A percentile compares a stretch with the other conserved stretches of the same genome.
Evolutionary conservation across 2,797 vertebrate genomes (phyloP).

Genomic region (Chanos chanos): DNA sequence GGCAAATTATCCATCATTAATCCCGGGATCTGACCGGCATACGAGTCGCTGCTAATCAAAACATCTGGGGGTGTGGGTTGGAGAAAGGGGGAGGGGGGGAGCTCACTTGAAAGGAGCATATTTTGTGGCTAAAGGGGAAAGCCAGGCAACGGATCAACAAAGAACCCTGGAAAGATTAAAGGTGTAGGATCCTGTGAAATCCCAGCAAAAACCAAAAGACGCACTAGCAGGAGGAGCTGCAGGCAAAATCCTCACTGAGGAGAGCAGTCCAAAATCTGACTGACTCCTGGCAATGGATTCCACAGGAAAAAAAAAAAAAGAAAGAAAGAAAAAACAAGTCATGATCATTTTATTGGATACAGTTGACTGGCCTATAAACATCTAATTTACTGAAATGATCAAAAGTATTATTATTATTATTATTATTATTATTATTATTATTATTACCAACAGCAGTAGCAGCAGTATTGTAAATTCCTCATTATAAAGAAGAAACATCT

Average conservation of each 20-base stretch:
- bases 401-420: too few relatives aligned
- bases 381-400: too few relatives aligned
- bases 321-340: too few relatives aligned
- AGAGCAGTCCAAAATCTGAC: background rate
- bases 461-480: too few relatives aligned
- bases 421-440: too few relatives aligned
- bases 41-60: slow-evolving; percentile 92
- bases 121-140: slow-evolving; percentile 60
- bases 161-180: slow-evolving; percentile 52
- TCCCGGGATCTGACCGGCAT: slow-evolving; percentile 99
- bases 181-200: slow-evolving; percentile 45
- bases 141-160: slow-evolving; percentile 52
- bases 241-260: background rate
- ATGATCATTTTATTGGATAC: too few relatives aligned
- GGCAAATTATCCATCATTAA: slow-evolving; percentile 99
- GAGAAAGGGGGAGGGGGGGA: slow-evolving; percentile 58
- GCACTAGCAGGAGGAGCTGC: background rate
- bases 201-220: slow-evolving; percentile 15
- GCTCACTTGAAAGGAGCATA: slow-evolving; percentile 63
- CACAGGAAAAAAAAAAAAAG: too few relatives aligned
- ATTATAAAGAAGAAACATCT: too few relatives aligned
- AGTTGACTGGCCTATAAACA: too few relatives aligned
- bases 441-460: too few relatives aligned
- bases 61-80: slow-evolving; percentile 81
- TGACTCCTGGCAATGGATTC: background rate